Evolutionary conservation across 2,888 invertebrate species (phyloP).

Genomic region (Sialis lutaria): DNA sequence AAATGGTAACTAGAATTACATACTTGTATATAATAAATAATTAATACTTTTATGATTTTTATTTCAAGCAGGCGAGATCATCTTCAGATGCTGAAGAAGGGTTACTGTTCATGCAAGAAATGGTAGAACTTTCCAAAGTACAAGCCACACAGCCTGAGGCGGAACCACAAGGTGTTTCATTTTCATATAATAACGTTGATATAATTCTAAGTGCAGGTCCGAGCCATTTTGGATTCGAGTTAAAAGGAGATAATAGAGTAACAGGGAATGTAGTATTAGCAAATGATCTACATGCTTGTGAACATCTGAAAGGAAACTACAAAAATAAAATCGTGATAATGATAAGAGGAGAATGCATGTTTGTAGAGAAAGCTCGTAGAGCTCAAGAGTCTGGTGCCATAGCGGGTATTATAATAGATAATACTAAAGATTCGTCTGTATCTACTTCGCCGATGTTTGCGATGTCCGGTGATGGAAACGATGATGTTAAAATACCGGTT

Average conservation of each 20-base stretch:
- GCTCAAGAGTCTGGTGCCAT: conserved; percentile 68
- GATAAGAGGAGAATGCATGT: conserved; percentile 86
- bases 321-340: conserved; percentile 67
- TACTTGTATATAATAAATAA: background rate
- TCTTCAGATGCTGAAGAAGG: conserved; percentile 83
- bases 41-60: conserved; percentile 6
- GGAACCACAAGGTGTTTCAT: conserved; percentile 31
- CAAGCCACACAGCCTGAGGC: conserved; percentile 39
- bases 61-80: conserved; percentile 53
- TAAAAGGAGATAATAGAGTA: conserved; percentile 44
- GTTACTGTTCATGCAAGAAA: conserved; percentile 89
- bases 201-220: conserved; percentile 59
- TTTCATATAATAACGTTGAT: conserved; percentile 22
- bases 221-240: conserved; percentile 74
- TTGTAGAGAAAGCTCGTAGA: conserved; percentile 79
- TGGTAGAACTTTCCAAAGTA: conserved; percentile 74
- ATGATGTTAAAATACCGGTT: conserved; percentile 77
- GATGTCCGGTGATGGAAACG: conserved; percentile 87
- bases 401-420: conserved; percentile 75
- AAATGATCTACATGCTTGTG: conserved; percentile 52
- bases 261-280: conserved; percentile 47
- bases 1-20: background rate
- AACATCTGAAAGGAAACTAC: conserved; percentile 35
- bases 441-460: conserved; percentile 74
- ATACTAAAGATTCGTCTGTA: conserved; percentile 56